Base-by-base conservation (phyloP, 2,113 vertebrate genomes). In the Eclectus roratus region DNA sequence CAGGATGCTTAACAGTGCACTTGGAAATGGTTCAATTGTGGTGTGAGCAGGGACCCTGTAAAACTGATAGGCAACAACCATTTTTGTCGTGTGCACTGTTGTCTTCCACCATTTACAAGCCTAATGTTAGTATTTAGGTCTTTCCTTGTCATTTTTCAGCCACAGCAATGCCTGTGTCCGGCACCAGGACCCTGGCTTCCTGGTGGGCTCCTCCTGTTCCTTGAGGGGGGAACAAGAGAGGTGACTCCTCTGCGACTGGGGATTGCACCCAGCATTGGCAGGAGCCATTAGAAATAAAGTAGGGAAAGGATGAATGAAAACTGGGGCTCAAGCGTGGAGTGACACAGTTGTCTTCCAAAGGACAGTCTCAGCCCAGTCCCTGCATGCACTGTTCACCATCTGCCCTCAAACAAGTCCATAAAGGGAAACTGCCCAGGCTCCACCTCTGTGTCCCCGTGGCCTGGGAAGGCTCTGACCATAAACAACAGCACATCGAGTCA, bases 401-500 rank as follows among this genome's bases (percentile, higher is more conserved):
- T 86, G 90, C 56, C 83, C 37, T 11, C 65, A 44, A 52, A 88
- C 80, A 93, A 93, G 83, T 80, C 96, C 93, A 93, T 96, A 96
- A 96, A 92, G 92, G 96, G 96, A 96, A 96, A 84, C 69, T 17
- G 76, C 11, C 23, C 92, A 68, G 85, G 70, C 92, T 89, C 68
- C 88, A 83, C 73, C 23, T 91, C 92, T 84, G 79, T 84, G 76
- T 24, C 83, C 39, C 69, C 0, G 1, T 80, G 74, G 83, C 92
- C 92, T 95, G 92, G 94, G 96, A 97, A 94, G 85, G 73, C 82
- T 92, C 91, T 89, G 92, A 79, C 80, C 61, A 56, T 27, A 85
- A 90, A 91, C 76, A 91, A 43, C 2, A 0, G 21, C 53, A 63
- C 88, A 87, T 56, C 11, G 4, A 94, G 52, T 72, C 64, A 86